Evolutionary conservation across 1,140 invertebrate genomes (phyloP).

Genomic region (Micrasema minimum): DNA sequence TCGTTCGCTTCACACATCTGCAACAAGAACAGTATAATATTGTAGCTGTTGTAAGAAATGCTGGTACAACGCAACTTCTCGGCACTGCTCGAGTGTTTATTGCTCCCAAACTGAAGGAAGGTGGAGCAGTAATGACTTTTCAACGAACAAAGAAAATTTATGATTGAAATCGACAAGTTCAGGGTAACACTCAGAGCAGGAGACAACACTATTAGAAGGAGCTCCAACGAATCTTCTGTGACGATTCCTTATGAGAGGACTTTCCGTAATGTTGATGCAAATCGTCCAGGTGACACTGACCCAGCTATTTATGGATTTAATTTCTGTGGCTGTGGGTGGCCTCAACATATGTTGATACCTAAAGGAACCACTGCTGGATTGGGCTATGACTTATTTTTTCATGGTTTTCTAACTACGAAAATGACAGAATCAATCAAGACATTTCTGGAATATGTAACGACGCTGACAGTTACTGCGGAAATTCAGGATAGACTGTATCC

Average conservation of each 20-base stretch:
- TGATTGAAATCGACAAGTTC: conserved; percentile 85
- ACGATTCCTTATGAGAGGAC: conserved; percentile 79
- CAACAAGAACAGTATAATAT: conserved; percentile 77
- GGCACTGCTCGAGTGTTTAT: conserved; percentile 82
- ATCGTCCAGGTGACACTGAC: conserved; percentile 65
- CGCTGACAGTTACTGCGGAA: conserved; percentile 78
- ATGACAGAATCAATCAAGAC: conserved; percentile 67
- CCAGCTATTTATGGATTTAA: conserved; percentile 70
- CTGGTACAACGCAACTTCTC: conserved; percentile 57
- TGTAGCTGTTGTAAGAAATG: conserved; percentile 74
- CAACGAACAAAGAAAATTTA: conserved; percentile 74
- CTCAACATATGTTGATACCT: conserved; percentile 84
- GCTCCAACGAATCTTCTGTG: conserved; percentile 74
- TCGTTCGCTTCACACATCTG: conserved; percentile 77
- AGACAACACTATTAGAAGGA: conserved; percentile 70
- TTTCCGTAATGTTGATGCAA: conserved; percentile 71
- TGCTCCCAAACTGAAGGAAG: conserved; percentile 76
- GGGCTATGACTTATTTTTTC: conserved; percentile 77
- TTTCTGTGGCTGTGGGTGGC: conserved; percentile 90
- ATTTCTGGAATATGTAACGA: conserved; percentile 69
- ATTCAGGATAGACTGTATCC: conserved; percentile 78
- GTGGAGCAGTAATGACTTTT: conserved; percentile 72
- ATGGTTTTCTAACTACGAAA: conserved; percentile 84
- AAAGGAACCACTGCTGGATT: conserved; percentile 77
- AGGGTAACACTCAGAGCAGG: conserved; percentile 71